Base-by-base conservation (phyloP, 2,888 invertebrate species). In the Beris morrisii region DNA sequence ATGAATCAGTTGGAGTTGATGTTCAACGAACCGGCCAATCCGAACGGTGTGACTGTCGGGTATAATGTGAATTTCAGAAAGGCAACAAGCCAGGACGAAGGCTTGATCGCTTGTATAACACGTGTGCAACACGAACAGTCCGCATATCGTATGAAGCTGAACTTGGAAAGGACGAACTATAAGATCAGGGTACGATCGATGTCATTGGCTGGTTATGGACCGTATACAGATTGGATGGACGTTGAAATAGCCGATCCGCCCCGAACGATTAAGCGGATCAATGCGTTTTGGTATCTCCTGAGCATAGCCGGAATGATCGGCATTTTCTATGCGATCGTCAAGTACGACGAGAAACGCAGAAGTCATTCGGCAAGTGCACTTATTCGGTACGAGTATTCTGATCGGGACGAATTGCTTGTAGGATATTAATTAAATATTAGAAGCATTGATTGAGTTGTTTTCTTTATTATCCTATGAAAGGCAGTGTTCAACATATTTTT, bases 21-120 rank as follows among this genome's bases (percentile, higher is more conserved):
- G 4, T 91, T 91, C 89, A 76, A 78, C 0, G 81, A 84, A 69
- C 90, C 90, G 0, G 71, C 73, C n/a, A 70, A 82, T 30, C 87
- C 89, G 0, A 92, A 91, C 74, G 87, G 88, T 0, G 74, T 86
- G 4, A 84, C 89, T 5, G 79, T 89, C 6, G 83, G 85, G 0
- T 91, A 89, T 74, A 81, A 83, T 28, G 75, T 89, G 11, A 83
- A 86, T 70, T 84, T 56, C 13, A 56, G 31, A 13, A 31, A 53
- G 12, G 12, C 52, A 28, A 28, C 5, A 4, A 13, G 44, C 4
- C 32, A 46, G 12, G 48, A 46, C n/a, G 15, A 46, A 5, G 58
- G 59, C 4, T 78, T 77, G 54, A 77, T 77, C 46, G 72, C 78
- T n/a, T 90, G 89, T 73, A 78, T 86, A 1, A 79, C 84, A 0